These are phyloP conservation scores for Ptiloglossa arizonensis DNA, from an alignment of 1,140 invertebrate species.

Conservation along the genomic window DNA sequence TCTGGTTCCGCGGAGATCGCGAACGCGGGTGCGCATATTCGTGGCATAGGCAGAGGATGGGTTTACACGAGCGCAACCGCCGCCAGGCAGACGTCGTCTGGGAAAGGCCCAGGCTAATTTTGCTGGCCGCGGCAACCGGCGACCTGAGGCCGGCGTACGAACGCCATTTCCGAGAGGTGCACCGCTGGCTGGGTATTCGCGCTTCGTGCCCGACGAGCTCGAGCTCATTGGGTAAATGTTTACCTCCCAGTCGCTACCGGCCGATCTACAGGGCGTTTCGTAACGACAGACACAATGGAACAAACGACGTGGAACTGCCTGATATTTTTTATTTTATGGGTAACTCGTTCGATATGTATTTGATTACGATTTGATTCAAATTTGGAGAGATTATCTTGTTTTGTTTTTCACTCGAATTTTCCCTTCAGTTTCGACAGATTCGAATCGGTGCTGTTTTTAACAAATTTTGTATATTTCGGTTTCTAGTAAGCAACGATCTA, in stretches of 20 bases:
- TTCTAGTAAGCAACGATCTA: too few relatives aligned
- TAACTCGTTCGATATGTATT: too few relatives aligned
- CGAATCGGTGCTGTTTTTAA: too few relatives aligned
- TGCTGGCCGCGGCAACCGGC: conserved; percentile 55
- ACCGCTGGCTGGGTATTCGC: conserved; percentile 39
- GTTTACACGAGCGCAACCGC: conserved; percentile 39
- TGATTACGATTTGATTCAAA: too few relatives aligned
- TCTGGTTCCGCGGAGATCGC: conserved; percentile 12
- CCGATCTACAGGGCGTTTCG: neutral
- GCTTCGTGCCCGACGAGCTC: conserved; percentile 28
- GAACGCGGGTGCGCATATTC: conserved; percentile 34
- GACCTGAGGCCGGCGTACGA: conserved; percentile 46
- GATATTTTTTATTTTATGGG: too few relatives aligned
- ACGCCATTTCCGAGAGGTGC: conserved; percentile 50
- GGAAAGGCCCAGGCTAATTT: conserved; percentile 73
- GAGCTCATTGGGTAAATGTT: conserved; percentile 51
- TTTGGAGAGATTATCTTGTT: too few relatives aligned
- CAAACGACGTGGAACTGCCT: too few relatives aligned
- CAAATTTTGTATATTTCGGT: too few relatives aligned
- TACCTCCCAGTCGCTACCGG: conserved; percentile 24
- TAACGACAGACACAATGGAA: too few relatives aligned
- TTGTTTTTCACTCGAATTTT: too few relatives aligned
- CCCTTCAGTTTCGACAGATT: too few relatives aligned
- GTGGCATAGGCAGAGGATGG: conserved; percentile 34
- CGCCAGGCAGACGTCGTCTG: conserved; percentile 63